A percentile compares a stretch with the other conserved stretches of the same genome.
Evolutionary conservation across 2,113 vertebrate genomes (phyloP).

Genomic region (Thinocorus orbignyianus): DNA sequence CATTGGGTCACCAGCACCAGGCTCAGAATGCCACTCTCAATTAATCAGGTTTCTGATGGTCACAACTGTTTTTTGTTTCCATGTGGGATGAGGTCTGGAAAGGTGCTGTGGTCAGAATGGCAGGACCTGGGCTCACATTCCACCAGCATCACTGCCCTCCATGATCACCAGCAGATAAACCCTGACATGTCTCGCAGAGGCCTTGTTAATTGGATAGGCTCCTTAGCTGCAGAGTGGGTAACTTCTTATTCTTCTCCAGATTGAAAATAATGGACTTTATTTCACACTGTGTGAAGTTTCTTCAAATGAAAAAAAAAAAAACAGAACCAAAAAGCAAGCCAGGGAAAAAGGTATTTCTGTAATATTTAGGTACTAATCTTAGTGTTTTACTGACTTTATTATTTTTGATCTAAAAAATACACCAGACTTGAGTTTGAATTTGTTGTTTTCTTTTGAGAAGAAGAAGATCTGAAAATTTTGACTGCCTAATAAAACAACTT

Average conservation of each 20-base stretch:
- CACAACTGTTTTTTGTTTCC: slow-evolving; percentile 46
- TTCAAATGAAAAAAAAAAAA: not conserved
- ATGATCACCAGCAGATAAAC: not conserved
- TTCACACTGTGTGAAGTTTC: not conserved
- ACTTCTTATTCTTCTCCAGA: not conserved
- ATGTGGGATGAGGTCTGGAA: not conserved
- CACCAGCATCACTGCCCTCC: slow-evolving; percentile 10
- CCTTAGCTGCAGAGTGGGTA: not conserved
- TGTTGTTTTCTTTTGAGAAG: not conserved
- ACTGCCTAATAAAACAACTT: not conserved
- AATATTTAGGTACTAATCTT: not conserved
- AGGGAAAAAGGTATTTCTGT: not conserved
- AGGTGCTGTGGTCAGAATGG: not conserved
- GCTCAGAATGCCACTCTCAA: slow-evolving; percentile 38
- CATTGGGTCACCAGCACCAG: slow-evolving; percentile 29
- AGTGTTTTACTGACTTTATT: not conserved
- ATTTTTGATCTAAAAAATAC: not conserved
- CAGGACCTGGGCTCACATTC: slow-evolving; percentile 19
- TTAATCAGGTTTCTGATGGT: slow-evolving; percentile 43
- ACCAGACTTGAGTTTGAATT: not conserved
- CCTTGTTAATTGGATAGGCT: not conserved
- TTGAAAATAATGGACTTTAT: not conserved
- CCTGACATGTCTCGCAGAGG: not conserved
- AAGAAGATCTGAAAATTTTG: not conserved
- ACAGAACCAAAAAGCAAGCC: too few species aligned